These are phyloP conservation scores for Stratiolaelaps scimitus DNA, from an alignment of 1,140 invertebrate species.

Conservation along the genomic window DNA sequence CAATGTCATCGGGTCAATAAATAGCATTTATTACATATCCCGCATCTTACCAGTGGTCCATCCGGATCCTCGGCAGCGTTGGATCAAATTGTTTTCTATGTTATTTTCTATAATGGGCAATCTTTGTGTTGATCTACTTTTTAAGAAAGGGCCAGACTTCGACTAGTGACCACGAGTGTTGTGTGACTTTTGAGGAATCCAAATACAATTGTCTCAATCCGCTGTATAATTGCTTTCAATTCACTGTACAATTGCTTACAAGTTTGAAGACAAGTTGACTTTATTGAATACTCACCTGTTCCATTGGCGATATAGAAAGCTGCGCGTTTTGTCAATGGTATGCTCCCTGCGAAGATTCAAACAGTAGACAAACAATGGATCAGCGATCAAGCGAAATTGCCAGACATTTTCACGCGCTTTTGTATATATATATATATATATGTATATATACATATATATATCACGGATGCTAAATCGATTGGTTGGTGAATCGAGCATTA, in stretches of 20 bases:
- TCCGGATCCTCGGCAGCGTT: not conserved
- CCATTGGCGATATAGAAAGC: constrained; percentile 38
- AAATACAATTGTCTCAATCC: no score
- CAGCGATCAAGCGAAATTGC: no score
- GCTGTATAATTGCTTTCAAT: not conserved
- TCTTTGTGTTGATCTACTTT: not conserved
- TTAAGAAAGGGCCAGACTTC: not conserved
- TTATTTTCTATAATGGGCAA: not conserved
- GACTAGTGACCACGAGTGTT: not conserved
- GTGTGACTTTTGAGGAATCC: no score
- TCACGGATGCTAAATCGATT: no score
- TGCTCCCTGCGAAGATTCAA: constrained; percentile 26
- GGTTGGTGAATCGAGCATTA: no score
- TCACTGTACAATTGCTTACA: not conserved
- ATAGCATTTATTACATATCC: no score
- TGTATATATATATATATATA: no score
- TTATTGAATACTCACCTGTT: constrained; percentile 35
- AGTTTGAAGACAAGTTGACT: not conserved
- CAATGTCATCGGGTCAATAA: no score
- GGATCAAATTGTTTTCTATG: not conserved
- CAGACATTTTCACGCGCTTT: no score
- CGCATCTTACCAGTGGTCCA: constrained; percentile 14
- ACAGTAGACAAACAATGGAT: no score
- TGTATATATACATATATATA: no score
- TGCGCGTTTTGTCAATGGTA: constrained; percentile 34